Evolutionary conservation across 2,797 vertebrate genomes (phyloP).

Genomic region (Mycteria americana): DNA sequence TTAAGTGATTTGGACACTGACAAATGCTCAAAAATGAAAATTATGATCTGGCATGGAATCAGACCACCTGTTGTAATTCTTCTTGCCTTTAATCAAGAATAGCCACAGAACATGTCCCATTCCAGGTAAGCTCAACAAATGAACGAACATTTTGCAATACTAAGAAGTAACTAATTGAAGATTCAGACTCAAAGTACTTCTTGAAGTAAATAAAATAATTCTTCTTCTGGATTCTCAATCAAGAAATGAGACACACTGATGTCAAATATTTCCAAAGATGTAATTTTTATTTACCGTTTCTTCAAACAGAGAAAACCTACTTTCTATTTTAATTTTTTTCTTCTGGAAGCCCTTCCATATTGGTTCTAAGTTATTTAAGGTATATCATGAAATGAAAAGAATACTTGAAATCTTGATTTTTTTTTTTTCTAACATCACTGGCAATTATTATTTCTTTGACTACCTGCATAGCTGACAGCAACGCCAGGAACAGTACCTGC

Average conservation of each 20-base stretch:
- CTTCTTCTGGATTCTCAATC: not conserved
- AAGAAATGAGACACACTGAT: not conserved
- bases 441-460: not conserved
- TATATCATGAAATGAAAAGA: not conserved
- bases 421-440: not conserved
- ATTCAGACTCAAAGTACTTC: not conserved
- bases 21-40: not conserved
- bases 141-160: slow-evolving; percentile 14
- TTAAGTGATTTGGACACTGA: slow-evolving; percentile 22
- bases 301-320: not conserved
- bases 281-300: not conserved
- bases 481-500: not conserved
- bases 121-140: not conserved
- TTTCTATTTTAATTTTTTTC: not conserved
- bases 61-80: slow-evolving; percentile 14
- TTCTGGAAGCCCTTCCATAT: not conserved
- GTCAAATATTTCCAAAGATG: not conserved
- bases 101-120: slow-evolving; percentile 7
- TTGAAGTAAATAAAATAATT: not conserved
- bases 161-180: not conserved
- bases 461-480: not conserved
- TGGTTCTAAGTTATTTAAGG: not conserved
- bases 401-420: not conserved
- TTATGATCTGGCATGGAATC: not conserved
- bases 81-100: slow-evolving; percentile 17